Evolutionary conservation across 92 coral and sea anemone genomes (phyloP), one percentile per base, ranked within the genome.

Genomic region (Porites lobata): DNA sequence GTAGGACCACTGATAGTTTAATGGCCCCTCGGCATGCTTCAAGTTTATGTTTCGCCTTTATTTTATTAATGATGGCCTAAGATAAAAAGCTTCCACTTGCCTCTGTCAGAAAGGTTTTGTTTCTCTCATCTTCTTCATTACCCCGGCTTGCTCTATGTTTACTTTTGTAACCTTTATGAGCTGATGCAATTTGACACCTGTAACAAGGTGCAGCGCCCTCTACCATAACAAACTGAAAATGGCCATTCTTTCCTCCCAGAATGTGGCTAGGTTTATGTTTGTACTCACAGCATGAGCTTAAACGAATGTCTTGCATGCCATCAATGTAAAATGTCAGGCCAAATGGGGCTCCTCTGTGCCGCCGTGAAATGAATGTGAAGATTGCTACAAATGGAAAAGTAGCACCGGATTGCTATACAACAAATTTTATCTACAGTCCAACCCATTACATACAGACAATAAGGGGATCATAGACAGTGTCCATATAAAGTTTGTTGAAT

Each of bases 121-220:
- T 80, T 17, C 80, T 83, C 14, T 81, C 82, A 29, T 78, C 67
- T 1, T 78, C 91, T 6, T 65, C 89, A 52, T 85, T 83, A 13
- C 86, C 93, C 65, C 86, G 91, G 8, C 54, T 80, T 8, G 83
- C 19, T 29, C 52, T 77, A 29, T 70, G 86, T 56, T 90, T 89
- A 17, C 70, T 47, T 66, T 61, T 89, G 15, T 77, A 80, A 76
- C 74, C 50, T 24, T 83, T 92, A 17, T 80, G 86, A 59, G 95
- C 87, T 2, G 96, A 95, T 9, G 98, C 95, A 57, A 95, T 81
- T 70, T 95, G 98, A 77, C 98, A 95, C 32, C 98, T 91, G 84
- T 97, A 97, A 80, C 99, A 97, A 1, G 99, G 99, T 2, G 99
- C 99, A 58, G 99, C 99, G 2, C 99, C 99, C 84, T 95, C 99